A percentile compares a stretch with the other conserved stretches of the same genome.
Evolutionary conservation across 2,113 vertebrate genomes (phyloP).

Genomic region (Tyto alba): DNA sequence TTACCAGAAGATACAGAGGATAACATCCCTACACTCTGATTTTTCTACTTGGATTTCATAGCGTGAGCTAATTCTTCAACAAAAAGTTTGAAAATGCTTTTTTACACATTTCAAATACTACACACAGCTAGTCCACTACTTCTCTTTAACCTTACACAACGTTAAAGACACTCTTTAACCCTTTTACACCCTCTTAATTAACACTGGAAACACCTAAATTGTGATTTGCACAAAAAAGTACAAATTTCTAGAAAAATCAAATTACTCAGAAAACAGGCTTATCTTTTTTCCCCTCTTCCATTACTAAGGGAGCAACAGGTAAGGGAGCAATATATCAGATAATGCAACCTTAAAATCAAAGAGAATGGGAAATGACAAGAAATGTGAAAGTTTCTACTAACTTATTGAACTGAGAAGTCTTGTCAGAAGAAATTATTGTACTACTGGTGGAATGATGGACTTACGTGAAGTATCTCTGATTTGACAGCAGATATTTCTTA

Average conservation of each 20-base stretch:
- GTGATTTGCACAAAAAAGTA: background rate
- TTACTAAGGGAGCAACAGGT: background rate
- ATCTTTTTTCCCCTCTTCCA: accelerated
- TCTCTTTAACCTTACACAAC: background rate
- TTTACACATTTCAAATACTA: background rate
- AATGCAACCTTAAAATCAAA: background rate
- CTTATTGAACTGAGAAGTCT: background rate
- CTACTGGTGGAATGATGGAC: background rate
- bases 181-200: background rate
- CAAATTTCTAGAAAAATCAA: background rate
- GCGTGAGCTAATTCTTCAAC: background rate
- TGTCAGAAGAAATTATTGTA: background rate
- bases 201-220: background rate
- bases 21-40: background rate
- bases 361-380: background rate
- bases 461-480: background rate
- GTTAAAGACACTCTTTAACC: too few relatives aligned
- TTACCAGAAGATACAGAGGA: background rate
- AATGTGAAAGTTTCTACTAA: background rate
- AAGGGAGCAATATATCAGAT: background rate
- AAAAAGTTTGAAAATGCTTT: background rate
- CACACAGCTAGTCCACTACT: background rate
- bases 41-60: background rate
- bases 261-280: background rate
- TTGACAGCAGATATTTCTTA: too few relatives aligned